Percentiles rank a stretch among this genome's conserved stretches.
phyloP scores from a whole-genome alignment of 2,888 invertebrate species.

The Tribolium freemani region DNA sequence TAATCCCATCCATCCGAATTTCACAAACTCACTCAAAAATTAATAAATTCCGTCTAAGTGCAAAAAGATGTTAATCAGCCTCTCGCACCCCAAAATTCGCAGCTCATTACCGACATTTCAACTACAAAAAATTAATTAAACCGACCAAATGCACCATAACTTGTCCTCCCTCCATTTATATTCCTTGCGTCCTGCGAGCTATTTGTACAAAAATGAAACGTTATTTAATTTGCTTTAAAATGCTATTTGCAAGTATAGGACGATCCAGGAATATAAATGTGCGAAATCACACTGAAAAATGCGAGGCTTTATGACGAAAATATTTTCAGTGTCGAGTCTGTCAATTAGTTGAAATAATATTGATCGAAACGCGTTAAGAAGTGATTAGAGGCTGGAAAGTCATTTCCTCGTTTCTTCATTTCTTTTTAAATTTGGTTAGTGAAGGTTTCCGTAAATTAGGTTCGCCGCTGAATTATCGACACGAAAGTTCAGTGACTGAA shows the following conservation, averaged over 20 bases:
- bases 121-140: background rate
- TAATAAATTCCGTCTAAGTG: background rate
- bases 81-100: background rate
- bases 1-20: too few species aligned
- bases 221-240: constrained; percentile 19
- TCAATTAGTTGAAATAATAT: background rate
- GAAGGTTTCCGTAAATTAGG: background rate
- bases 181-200: background rate
- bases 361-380: background rate
- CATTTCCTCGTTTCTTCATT: background rate
- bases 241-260: background rate
- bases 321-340: background rate
- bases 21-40: background rate
- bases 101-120: background rate
- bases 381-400: background rate
- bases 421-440: background rate
- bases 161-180: background rate
- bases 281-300: background rate
- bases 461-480: background rate
- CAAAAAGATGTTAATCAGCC: background rate
- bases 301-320: background rate
- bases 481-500: background rate
- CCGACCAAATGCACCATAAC: background rate
- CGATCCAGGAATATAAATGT: background rate
- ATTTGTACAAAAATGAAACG: constrained; percentile 12